Evolutionary conservation across 30 jellyfish, hydroid and myxozoan genomes (phyloP).

Genomic region (Catostylus mosaicus): DNA sequence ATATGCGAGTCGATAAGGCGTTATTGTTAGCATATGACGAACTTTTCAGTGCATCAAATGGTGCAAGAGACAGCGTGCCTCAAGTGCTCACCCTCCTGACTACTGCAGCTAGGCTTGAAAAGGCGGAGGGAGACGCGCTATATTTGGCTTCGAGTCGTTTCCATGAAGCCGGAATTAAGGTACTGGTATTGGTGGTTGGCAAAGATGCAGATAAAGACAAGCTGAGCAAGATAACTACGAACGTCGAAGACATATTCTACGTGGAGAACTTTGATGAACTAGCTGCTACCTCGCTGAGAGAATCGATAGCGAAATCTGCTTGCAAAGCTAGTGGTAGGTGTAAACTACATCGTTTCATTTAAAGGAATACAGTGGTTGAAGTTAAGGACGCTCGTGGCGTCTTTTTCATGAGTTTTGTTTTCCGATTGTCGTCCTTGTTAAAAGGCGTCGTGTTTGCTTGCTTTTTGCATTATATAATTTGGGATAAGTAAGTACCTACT

Average conservation of each 20-base stretch:
- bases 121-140: constrained; percentile 17
- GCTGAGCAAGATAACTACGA: not conserved
- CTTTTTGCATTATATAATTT: too few species aligned
- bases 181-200: constrained; percentile 49
- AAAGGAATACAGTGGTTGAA: too few species aligned
- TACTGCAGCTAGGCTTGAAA: constrained; percentile 23
- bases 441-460: too few species aligned
- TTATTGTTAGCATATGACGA: constrained; percentile 25
- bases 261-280: constrained; percentile 38
- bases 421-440: too few species aligned
- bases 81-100: constrained; percentile 56
- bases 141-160: constrained; percentile 13
- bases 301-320: constrained; percentile 3
- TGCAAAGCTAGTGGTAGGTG: constrained; percentile 51
- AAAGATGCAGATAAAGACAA: constrained; percentile 9
- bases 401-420: too few species aligned
- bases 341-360: too few species aligned
- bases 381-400: too few species aligned
- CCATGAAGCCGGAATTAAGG: constrained; percentile 50
- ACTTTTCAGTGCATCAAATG: constrained; percentile 30
- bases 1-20: constrained; percentile 33
- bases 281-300: not conserved
- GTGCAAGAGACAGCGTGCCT: constrained; percentile 59
- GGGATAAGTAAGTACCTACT: too few species aligned
- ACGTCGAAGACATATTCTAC: constrained; percentile 11